Conservation (phyloP, 2,888 invertebrate species). For the Schizaphis graminum region DNA sequence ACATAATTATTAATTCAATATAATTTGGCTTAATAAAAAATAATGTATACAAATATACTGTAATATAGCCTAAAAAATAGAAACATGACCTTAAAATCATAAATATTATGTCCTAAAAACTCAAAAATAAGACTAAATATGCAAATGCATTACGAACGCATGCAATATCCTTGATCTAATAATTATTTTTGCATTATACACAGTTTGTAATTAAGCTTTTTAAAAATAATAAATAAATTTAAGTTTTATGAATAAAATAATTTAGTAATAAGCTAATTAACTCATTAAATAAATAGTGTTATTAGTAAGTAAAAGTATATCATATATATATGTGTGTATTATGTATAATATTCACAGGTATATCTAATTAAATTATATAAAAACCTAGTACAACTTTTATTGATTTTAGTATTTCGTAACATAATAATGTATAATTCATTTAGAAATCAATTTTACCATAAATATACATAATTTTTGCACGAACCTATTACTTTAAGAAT, state of each 20-base stretch:
- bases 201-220: constrained; percentile 29
- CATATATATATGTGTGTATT: no score
- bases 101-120: not conserved
- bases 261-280: constrained; percentile 31
- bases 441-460: not conserved
- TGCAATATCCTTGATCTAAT: not conserved
- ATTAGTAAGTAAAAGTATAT: not conserved
- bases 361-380: not conserved
- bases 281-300: constrained; percentile 32
- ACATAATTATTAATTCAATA: not conserved
- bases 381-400: not conserved
- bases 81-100: not conserved
- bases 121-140: not conserved
- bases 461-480: not conserved
- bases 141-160: not conserved
- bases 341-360: not conserved
- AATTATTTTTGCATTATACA: constrained; percentile 41
- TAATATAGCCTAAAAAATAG: not conserved
- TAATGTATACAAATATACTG: not conserved
- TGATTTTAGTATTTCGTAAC: not conserved
- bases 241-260: constrained; percentile 23
- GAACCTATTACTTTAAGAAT: not conserved
- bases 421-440: not conserved
- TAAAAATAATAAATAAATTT: not conserved
- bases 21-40: not conserved